Evolutionary conservation across 2,888 invertebrate genomes (phyloP).

Genomic region (Ernsta delagoae): DNA sequence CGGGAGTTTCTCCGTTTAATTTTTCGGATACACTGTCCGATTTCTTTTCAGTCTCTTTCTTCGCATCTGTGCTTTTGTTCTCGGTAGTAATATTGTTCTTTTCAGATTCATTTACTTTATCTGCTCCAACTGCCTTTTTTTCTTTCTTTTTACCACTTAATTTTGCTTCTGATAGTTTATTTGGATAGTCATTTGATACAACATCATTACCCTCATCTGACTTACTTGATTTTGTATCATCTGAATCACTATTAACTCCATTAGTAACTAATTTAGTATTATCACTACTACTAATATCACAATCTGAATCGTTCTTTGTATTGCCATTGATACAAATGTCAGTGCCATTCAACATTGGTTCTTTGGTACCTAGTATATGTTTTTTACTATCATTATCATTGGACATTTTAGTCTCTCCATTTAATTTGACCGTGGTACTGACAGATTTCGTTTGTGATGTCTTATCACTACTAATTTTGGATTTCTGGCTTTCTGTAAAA

Average conservation of each 20-base stretch:
- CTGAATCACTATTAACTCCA: conserved; percentile 74
- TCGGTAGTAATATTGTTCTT: conserved; percentile 58
- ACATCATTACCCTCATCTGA: conserved; percentile 64
- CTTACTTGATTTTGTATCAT: conserved; percentile 71
- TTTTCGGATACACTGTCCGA: conserved; percentile 56
- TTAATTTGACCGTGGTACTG: conserved; percentile 59
- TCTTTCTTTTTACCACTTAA: conserved; percentile 68
- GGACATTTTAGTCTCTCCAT: conserved; percentile 66
- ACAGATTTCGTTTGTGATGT: conserved; percentile 59
- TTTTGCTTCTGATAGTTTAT: conserved; percentile 58
- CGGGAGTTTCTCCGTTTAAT: conserved; percentile 61
- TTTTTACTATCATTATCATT: conserved; percentile 62
- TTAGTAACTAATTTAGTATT: conserved; percentile 80
- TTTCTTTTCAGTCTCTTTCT: conserved; percentile 56
- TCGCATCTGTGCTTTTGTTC: conserved; percentile 55
- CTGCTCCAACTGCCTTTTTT: conserved; percentile 61
- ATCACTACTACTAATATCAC: conserved; percentile 84
- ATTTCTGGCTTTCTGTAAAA: conserved; percentile 69
- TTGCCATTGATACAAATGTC: conserved; percentile 73
- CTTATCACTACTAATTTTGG: conserved; percentile 64
- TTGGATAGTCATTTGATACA: conserved; percentile 53
- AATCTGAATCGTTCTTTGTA: conserved; percentile 74
- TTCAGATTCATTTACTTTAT: conserved; percentile 61
- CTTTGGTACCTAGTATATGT: conserved; percentile 76
- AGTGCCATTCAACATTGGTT: conserved; percentile 75